Conservation (phyloP, 1,140 invertebrate genomes). For the Ceratina calcarata region DNA sequence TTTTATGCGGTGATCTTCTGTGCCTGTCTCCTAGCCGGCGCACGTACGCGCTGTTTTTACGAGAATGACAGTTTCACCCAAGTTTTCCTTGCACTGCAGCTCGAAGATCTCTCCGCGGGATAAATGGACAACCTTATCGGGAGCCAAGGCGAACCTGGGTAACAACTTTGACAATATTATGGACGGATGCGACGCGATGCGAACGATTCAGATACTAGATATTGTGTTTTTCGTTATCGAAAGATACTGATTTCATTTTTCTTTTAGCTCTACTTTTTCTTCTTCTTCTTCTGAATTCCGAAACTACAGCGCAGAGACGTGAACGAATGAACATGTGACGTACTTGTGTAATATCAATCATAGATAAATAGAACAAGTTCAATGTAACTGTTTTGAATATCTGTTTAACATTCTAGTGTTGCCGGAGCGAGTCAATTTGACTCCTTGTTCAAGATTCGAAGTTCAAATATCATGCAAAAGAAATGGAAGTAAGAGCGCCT, state of each 20-base stretch:
- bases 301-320: no score
- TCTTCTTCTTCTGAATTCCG: no score
- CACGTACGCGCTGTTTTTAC: constrained; percentile 50
- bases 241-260: not conserved
- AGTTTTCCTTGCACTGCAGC: constrained; percentile 50
- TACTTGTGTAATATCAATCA: no score
- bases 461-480: no score
- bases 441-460: no score
- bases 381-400: no score
- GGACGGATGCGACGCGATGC: not conserved
- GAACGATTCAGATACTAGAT: constrained; percentile 1
- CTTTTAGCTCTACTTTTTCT: not conserved
- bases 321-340: no score
- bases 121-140: constrained; percentile 57
- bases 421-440: no score
- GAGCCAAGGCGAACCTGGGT: constrained; percentile 21
- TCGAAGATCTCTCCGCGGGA: constrained; percentile 57
- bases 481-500: no score
- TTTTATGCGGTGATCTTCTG: constrained; percentile 19
- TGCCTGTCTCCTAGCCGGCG: constrained; percentile 18
- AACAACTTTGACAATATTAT: constrained; percentile 59
- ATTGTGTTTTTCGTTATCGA: no score
- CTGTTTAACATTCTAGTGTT: no score
- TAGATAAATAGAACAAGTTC: no score
- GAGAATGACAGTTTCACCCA: constrained; percentile 59